phyloP scores from a whole-genome alignment of 2,113 vertebrate species.

The Aythya baeri region DNA sequence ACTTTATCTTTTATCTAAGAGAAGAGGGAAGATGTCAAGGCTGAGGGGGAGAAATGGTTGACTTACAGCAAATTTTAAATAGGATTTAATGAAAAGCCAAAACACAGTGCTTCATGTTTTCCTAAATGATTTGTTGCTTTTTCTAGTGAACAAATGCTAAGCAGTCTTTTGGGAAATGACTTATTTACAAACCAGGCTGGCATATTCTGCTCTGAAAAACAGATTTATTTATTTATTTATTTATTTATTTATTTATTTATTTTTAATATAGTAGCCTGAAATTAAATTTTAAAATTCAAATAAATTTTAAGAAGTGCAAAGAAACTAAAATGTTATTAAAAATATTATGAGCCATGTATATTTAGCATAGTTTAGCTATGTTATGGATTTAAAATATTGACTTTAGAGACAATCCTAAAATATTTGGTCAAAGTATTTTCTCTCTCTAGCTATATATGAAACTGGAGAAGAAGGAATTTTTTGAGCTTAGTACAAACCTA shows the following conservation, averaged over 20 bases:
- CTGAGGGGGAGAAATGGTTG: not conserved
- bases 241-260: not conserved
- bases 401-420: not conserved
- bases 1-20: not conserved
- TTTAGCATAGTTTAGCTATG: not conserved
- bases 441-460: not conserved
- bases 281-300: not conserved
- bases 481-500: not conserved
- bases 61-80: not conserved
- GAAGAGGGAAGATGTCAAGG: not conserved
- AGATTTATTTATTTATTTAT: not conserved
- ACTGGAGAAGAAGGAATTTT: not conserved
- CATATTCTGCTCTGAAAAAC: not conserved
- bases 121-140: not conserved
- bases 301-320: not conserved
- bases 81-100: not conserved
- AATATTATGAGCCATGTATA: not conserved
- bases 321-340: not conserved
- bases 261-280: not conserved
- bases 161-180: not conserved
- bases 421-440: conserved; percentile 2
- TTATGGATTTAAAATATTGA: not conserved
- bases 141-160: not conserved
- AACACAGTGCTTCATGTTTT: not conserved
- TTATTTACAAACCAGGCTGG: not conserved